Evolutionary conservation across 2,113 vertebrate species (phyloP).

Genomic region (Elephas maximus): DNA sequence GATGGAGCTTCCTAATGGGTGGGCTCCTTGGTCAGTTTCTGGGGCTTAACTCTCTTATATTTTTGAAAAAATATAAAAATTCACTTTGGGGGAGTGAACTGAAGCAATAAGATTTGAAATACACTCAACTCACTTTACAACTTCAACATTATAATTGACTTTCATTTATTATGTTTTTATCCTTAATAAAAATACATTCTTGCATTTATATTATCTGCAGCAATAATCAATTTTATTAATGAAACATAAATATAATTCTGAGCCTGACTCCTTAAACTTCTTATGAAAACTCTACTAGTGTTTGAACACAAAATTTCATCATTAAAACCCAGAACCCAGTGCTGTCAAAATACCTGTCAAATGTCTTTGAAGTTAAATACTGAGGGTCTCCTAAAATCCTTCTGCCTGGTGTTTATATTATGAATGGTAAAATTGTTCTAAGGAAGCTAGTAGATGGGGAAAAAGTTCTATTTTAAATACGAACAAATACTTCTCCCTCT

Average conservation of each 20-base stretch:
- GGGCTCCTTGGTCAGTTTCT: background rate
- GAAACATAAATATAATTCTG: background rate
- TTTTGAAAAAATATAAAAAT: constrained; percentile 40
- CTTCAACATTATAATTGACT: background rate
- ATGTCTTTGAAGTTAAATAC: background rate
- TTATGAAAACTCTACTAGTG: background rate
- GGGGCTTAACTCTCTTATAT: background rate
- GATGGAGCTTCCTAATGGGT: background rate
- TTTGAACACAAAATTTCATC: background rate
- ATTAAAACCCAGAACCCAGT: too few species aligned
- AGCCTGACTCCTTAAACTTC: background rate
- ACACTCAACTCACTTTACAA: background rate
- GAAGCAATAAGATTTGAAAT: constrained; percentile 28
- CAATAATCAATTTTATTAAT: background rate
- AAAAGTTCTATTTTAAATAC: background rate
- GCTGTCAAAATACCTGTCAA: background rate
- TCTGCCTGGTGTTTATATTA: background rate
- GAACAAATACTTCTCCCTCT: background rate
- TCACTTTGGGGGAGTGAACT: background rate
- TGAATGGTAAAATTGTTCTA: background rate
- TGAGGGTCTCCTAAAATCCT: background rate
- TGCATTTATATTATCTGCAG: background rate
- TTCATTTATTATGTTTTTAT: background rate
- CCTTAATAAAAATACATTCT: background rate
- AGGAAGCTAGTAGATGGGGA: background rate